Percentiles rank a stretch among this genome's conserved stretches.
Evolutionary conservation across 2,113 vertebrate species (phyloP).

Genomic region (Neofelis nebulosa): DNA sequence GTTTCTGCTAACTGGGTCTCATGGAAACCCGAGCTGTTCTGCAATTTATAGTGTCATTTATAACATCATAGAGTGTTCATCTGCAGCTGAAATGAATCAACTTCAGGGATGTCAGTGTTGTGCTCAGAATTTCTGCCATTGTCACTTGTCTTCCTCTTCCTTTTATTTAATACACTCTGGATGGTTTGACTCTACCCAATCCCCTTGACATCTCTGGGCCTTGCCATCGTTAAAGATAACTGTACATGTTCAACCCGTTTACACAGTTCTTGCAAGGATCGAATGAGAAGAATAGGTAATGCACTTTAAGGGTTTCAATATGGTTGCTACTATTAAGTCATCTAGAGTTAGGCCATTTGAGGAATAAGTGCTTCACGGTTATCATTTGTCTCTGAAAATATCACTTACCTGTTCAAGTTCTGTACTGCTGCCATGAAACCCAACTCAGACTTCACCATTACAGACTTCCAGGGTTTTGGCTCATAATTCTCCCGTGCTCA

Average conservation of each 20-base stretch:
- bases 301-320: neutral
- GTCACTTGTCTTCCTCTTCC: slow-evolving; percentile 94
- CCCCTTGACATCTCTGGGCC: neutral
- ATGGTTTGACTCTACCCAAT: slow-evolving; percentile 84
- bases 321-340: neutral
- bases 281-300: slow-evolving; percentile 25
- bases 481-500: neutral
- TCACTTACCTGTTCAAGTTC: neutral
- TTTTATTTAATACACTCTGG: slow-evolving; percentile 94
- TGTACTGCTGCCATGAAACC: neutral
- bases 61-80: slow-evolving; percentile 96
- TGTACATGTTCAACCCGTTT: neutral
- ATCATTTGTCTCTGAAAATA: neutral
- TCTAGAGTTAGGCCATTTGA: neutral
- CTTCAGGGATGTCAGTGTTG: slow-evolving; percentile 92
- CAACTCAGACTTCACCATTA: neutral
- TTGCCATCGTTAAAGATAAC: neutral
- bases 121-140: slow-evolving; percentile 95
- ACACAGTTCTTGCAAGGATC: neutral
- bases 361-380: neutral
- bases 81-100: slow-evolving; percentile 97
- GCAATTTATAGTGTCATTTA: slow-evolving; percentile 97
- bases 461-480: neutral
- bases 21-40: slow-evolving; percentile 95
- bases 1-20: slow-evolving; percentile 97